Evolutionary conservation across 2,888 invertebrate genomes (phyloP), one percentile per base, ranked within the genome.

Genomic region (Muschampia staudingeri): DNA sequence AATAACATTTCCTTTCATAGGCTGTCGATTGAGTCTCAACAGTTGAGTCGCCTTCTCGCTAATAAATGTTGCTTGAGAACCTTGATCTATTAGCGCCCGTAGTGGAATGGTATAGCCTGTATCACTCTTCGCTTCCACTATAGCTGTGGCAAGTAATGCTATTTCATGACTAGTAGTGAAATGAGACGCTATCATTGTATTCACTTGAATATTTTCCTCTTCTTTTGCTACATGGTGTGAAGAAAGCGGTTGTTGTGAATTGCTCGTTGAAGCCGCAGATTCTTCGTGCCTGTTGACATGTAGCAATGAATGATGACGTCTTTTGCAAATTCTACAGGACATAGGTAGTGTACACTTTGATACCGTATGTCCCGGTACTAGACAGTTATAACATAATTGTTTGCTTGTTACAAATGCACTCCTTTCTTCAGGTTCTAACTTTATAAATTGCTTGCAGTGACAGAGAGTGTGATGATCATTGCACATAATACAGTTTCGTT

Each of bases 11-110:
- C 79, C 79, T 37, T 48, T 67, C 12, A 52, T n/a, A n/a, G 73
- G 30, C 9, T 80, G 75, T 76, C 52, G 30, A 0, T 30, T 11
- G 5, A 80, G 56, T 16, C 67, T 69, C 16, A 87, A 67, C 12
- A 77, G 14, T 76, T 87, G 86, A 77, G 83, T 69, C 25, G 83
- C 84, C 72, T 75, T 81, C 69, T 85, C 83, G 30, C 72, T 86
- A 8, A 87, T 78, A 69, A 87, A 87, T 12, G 75, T 70, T 70
- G 82, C 83, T 80, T 87, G 84, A 11, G 85, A 85, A 16, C 84
- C 84, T 72, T 77, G 81, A 42, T 87, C 86, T 8, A 87, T 72
- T 48, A 87, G 48, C 11, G 87, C 83, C 7, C 82, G 76, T 25
- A 87, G 42, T 8, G 76, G 19, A 16, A 77, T 82, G 11, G 69